Evolutionary conservation across 2,113 vertebrate species (phyloP).

Genomic region (Vanacampus margaritifer): DNA sequence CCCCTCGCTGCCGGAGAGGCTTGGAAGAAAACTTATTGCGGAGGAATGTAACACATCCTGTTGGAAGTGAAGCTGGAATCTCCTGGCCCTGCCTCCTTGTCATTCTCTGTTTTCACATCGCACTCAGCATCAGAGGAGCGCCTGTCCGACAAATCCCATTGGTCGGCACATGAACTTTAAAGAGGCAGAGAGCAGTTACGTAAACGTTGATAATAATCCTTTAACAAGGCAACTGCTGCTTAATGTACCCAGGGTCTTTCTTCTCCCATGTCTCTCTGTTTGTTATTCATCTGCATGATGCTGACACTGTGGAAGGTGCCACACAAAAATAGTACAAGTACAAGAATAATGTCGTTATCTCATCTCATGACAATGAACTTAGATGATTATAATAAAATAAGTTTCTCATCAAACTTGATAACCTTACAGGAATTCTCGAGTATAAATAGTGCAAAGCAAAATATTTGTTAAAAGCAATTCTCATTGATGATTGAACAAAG

Average conservation of each 20-base stretch:
- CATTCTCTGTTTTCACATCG: background rate
- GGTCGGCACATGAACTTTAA: background rate
- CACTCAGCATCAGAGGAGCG: background rate
- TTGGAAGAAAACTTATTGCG: background rate
- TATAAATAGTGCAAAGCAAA: too few species aligned
- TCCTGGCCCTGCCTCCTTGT: conserved; percentile 8
- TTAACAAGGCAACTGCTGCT: conserved; percentile 9
- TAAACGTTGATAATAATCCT: conserved; percentile 40
- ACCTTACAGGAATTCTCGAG: too few species aligned
- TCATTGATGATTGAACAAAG: too few species aligned
- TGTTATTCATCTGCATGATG: background rate
- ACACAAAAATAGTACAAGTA: background rate
- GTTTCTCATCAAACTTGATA: too few species aligned
- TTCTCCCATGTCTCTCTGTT: background rate
- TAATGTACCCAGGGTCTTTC: conserved; percentile 2
- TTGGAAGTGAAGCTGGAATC: conserved; percentile 9
- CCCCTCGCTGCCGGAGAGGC: background rate
- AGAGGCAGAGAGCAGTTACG: conserved; percentile 21
- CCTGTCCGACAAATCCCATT: background rate
- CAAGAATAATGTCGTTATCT: too few species aligned
- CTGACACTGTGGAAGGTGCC: background rate
- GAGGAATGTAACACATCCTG: conserved; percentile 18
- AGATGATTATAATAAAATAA: background rate
- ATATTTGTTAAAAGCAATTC: too few species aligned
- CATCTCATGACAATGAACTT: too few species aligned